Percentiles rank a stretch among this genome's conserved stretches.
Evolutionary conservation across 2,797 vertebrate species (phyloP).

Genomic region (Xiphophorus birchmanni): DNA sequence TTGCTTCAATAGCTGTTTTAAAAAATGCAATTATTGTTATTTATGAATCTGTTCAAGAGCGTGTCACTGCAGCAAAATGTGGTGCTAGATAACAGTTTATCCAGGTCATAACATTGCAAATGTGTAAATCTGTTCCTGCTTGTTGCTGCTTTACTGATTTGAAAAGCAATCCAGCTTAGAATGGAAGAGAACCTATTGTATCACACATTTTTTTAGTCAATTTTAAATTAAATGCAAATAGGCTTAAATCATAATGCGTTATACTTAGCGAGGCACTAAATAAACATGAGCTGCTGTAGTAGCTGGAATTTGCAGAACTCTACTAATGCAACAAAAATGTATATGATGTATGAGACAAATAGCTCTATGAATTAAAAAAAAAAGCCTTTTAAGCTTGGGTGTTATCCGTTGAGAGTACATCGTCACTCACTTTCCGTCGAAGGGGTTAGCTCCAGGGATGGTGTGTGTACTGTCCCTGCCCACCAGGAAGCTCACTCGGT

Average conservation of each 20-base stretch:
- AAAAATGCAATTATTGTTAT: not conserved
- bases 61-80: not conserved
- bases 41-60: not conserved
- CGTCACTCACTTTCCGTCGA: constrained; percentile 90
- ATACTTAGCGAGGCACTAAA: not conserved
- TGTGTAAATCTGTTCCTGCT: not conserved
- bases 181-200: not conserved
- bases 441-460: constrained; percentile 91
- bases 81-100: not conserved
- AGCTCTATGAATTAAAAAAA: not conserved
- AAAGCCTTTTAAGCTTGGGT: not conserved
- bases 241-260: not conserved
- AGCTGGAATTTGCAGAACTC: not conserved
- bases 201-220: not conserved
- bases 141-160: not conserved
- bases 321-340: constrained; percentile 4
- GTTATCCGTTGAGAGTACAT: constrained; percentile 11
- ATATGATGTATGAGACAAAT: constrained; percentile 19
- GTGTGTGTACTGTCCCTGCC: constrained; percentile 94
- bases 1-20: too few species aligned
- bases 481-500: constrained; percentile 93
- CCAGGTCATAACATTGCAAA: not conserved
- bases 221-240: not conserved
- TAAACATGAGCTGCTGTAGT: not conserved
- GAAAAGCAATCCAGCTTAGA: not conserved